Evolutionary conservation across 1,140 invertebrate species (phyloP), one percentile per base, ranked within the genome.

Genomic region (Dinothrombium tinctorium): DNA sequence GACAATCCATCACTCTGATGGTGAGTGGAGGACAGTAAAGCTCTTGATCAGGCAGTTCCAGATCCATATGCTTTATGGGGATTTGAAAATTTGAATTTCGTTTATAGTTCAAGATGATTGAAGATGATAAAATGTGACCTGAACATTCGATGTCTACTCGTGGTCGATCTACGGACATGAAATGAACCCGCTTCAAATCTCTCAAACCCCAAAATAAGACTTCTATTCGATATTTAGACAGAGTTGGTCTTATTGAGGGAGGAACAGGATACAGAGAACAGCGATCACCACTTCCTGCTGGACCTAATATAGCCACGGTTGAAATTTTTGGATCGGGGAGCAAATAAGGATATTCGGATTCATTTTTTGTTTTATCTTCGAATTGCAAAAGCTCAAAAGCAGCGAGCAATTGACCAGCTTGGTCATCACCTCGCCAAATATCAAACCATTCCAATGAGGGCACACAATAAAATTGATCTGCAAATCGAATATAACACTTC

Each of bases 91-190:
- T 86, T 0, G 78, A 77, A 61, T 86, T 84, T 50, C 76, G 79
- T 51, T 72, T 74, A 4, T 74, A 73, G 55, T 82, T 81, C 43
- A 71, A 67, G 51, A 86, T 82, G 1, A 81, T 69, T 2, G 75
- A 74, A 0, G 79, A 86, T 49, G 73, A 72, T 2, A 84, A 59
- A 50, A 79, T 74, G 49, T 80, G 71, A 1, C 80, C 80, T 12
- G 76, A 74, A 57, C 79, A 83, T 62, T 86, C 81, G n/a, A 89
- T 74, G 51, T 84, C 79, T 2, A 86, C 79, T 46, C 78, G 60
- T 0, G 81, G 80, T 44, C 73, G 73, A 53, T 84, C 77, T 0
- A 86, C 81, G 0, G 73, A 71, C 47, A 82, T 59, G 23, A 84
- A 60, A 54, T 86, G 78, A 11, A 86, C 65, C 14, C 80, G 62